Evolutionary conservation across 2,888 invertebrate species (phyloP).

Genomic region (Marronus borbonicus): DNA sequence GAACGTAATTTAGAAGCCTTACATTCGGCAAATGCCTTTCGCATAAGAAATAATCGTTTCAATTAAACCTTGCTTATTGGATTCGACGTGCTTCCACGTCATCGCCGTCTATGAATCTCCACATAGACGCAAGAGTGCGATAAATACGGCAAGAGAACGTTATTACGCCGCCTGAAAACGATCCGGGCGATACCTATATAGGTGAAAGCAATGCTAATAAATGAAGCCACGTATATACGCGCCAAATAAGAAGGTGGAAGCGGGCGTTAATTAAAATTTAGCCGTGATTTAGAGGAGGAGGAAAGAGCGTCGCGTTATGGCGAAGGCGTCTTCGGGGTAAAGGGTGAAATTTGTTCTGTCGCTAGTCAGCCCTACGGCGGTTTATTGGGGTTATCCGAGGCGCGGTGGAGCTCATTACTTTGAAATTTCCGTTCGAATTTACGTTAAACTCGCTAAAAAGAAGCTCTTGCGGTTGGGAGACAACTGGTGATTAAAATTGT

Average conservation of each 20-base stretch:
- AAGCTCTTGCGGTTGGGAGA: no score
- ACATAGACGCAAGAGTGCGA: background rate
- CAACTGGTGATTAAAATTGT: no score
- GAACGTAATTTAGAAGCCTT: no score
- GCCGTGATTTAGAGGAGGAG: background rate
- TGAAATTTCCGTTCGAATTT: no score
- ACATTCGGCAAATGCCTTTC: no score
- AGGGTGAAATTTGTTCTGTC: no score
- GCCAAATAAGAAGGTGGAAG: background rate
- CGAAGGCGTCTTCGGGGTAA: no score
- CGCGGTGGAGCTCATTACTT: no score
- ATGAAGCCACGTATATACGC: background rate
- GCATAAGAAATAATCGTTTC: background rate
- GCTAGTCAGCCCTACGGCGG: no score
- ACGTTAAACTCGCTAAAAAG: no score
- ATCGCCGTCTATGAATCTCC: background rate
- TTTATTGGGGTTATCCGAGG: no score
- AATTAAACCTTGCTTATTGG: slow-evolving; percentile 1
- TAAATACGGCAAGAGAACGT: background rate
- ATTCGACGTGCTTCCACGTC: background rate
- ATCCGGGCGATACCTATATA: background rate
- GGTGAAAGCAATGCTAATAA: no score
- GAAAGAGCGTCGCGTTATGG: background rate
- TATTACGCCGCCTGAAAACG: background rate
- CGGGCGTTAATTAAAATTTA: slow-evolving; percentile 12